Conservation (phyloP, 2,797 vertebrate species). For the Tragopan temminckii region DNA sequence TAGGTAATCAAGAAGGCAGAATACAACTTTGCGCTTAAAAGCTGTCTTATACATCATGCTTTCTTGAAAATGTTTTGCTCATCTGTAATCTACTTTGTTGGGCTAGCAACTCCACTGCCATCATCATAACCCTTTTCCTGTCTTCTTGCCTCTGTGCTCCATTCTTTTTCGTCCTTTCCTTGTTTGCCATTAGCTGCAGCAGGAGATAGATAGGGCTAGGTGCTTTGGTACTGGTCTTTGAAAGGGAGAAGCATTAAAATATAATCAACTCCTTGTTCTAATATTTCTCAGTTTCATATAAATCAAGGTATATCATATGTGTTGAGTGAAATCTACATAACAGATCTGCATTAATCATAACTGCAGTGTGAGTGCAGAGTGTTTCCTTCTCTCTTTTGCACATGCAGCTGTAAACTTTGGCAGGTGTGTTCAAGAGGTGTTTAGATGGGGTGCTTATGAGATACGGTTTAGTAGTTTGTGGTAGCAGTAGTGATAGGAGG, state of each 20-base stretch:
- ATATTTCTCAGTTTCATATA: neutral
- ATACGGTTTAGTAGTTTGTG: no score
- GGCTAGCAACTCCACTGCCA: neutral
- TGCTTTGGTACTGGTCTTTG: neutral
- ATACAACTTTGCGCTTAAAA: neutral
- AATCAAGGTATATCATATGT: neutral
- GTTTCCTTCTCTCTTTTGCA: neutral
- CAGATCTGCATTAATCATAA: neutral
- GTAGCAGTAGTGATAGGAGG: no score
- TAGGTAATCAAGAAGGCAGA: no score
- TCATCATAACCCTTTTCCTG: neutral
- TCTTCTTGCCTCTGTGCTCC: neutral
- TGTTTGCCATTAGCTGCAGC: neutral
- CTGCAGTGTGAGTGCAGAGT: neutral
- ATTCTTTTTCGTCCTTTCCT: neutral
- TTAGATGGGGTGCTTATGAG: no score
- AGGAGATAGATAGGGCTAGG: neutral
- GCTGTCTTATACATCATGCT: neutral
- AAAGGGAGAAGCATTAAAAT: neutral
- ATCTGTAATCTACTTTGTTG: neutral
- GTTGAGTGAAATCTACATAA: rapidly evolving
- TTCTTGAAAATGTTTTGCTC: neutral
- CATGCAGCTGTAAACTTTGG: rapidly evolving
- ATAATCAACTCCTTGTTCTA: neutral
- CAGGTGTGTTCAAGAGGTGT: no score